phyloP scores from a whole-genome alignment of 1,140 invertebrate genomes.

The Sminthurides bifidus region DNA sequence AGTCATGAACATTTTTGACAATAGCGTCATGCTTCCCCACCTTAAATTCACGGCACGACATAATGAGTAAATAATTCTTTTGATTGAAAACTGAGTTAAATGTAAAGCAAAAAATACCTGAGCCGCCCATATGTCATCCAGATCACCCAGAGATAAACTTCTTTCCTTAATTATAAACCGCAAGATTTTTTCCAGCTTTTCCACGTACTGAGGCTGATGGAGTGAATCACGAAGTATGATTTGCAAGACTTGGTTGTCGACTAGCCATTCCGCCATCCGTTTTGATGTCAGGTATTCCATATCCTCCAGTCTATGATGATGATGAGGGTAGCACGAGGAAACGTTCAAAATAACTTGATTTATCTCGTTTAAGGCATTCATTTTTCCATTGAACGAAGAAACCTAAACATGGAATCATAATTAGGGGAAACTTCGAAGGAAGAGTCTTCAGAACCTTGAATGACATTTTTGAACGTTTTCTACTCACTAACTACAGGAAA shows the following conservation, averaged over 20 bases:
- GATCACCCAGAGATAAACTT: constrained; percentile 74
- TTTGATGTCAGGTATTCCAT: constrained; percentile 90
- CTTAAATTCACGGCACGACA: too few relatives aligned
- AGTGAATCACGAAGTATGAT: constrained; percentile 90
- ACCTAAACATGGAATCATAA: constrained; percentile 41
- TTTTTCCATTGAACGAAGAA: constrained; percentile 98
- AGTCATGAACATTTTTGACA: constrained; percentile 92
- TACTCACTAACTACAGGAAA: too few relatives aligned
- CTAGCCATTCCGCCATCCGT: constrained; percentile 92
- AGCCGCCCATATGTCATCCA: constrained; percentile 91
- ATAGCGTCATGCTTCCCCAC: constrained; percentile 90
- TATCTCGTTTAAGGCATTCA: constrained; percentile 97
- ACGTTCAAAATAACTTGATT: constrained; percentile 92
- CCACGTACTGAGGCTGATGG: constrained; percentile 95
- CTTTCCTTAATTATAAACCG: constrained; percentile 93
- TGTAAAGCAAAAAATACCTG: constrained; percentile 41
- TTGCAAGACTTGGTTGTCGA: constrained; percentile 88
- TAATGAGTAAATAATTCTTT: too few relatives aligned
- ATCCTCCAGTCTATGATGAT: constrained; percentile 54
- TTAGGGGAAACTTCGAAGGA: neutral
- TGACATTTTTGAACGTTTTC: too few relatives aligned
- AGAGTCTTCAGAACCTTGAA: neutral
- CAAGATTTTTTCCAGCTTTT: constrained; percentile 94
- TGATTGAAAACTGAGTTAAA: neutral
- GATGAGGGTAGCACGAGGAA: constrained; percentile 63